Evolutionary conservation across 2,113 vertebrate species (phyloP), one percentile per base, ranked within the genome.

Genomic region (Phrynocephalus versicolor): DNA sequence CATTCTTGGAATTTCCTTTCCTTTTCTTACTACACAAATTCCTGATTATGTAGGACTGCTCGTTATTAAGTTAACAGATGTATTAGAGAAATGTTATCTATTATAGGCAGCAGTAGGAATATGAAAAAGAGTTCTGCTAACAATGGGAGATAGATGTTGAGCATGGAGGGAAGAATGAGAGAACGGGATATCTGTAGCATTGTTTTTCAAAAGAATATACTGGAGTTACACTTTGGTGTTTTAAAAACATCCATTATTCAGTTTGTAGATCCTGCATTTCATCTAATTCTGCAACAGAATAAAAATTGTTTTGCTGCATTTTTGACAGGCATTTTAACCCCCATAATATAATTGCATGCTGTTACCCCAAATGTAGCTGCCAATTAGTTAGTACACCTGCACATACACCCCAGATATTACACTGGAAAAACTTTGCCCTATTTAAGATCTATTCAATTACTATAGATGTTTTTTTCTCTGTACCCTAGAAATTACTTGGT

Each of bases 361-460:
- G 75, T 51, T 62, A 30, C 45, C 55, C 30, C 65, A 80, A 37
- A 72, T 30, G 18, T 37, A 21, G n/a, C 19, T 57, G 55, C 27
- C 76, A 45, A 70, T 87, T 77, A 82, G 35, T 13, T 78, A 78
- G 65, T n/a, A 60, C 27, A 45, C 60, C 70, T 41, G 73, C 57
- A 10, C 30, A 55, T 55, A 13, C 19, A 1, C 14, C 51, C 62
- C 12, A 10, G 51, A 35, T 10, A n/a, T 65, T 71, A 58, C 23
- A 75, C 8, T 37, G 21, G 30, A 69, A 76, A 82, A 21, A 27
- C 30, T 76, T 76, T 82, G 13, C 27, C 51, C 72, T 87, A 82
- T 77, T 75, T 81, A 73, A 86, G 41, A 74, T 81, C 16, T 81
- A 74, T 74, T 86, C 70, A 76, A 45, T 64, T 85, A 60, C 79